These are phyloP conservation scores for Megalurothrips usitatus DNA, from an alignment of 2,888 invertebrate species.

Conservation along the genomic window DNA sequence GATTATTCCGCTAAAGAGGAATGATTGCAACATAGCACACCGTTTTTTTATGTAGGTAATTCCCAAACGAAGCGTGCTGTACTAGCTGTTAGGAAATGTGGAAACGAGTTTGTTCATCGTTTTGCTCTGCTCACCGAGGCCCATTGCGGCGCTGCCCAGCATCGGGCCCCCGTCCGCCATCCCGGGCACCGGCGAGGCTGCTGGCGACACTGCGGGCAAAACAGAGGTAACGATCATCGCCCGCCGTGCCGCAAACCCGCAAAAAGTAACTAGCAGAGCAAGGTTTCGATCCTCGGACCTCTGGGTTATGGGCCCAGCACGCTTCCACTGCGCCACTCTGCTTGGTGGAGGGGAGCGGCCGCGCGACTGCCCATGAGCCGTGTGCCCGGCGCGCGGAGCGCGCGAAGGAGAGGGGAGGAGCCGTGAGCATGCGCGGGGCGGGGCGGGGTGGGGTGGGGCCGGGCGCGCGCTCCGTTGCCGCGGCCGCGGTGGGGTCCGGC, in stretches of 20 bases:
- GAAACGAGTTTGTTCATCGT: no score
- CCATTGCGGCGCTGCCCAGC: conserved; percentile 12
- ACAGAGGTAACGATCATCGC: neutral
- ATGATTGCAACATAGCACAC: no score
- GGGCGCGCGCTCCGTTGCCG: neutral
- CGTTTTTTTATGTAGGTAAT: no score
- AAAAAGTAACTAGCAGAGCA: neutral
- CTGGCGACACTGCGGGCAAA: neutral
- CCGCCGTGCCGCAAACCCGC: no score
- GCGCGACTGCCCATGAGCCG: neutral
- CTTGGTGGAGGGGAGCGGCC: neutral
- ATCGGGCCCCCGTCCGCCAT: conserved; percentile 5
- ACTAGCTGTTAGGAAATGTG: no score
- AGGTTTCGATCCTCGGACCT: conserved; percentile 25
- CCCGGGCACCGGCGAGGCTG: neutral
- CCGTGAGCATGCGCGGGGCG: neutral
- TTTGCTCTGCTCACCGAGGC: neutral
- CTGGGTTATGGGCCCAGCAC: conserved; percentile 25
- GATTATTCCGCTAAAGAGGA: no score
- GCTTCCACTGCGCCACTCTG: conserved; percentile 25
- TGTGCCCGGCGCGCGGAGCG: neutral
- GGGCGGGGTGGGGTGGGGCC: neutral
- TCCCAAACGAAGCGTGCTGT: no score
- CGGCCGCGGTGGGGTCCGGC: no score
- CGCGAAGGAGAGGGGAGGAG: neutral